Evolutionary conservation across 2,113 vertebrate species (phyloP), one percentile per base, ranked within the genome.

Genomic region (Cynocephalus volans): DNA sequence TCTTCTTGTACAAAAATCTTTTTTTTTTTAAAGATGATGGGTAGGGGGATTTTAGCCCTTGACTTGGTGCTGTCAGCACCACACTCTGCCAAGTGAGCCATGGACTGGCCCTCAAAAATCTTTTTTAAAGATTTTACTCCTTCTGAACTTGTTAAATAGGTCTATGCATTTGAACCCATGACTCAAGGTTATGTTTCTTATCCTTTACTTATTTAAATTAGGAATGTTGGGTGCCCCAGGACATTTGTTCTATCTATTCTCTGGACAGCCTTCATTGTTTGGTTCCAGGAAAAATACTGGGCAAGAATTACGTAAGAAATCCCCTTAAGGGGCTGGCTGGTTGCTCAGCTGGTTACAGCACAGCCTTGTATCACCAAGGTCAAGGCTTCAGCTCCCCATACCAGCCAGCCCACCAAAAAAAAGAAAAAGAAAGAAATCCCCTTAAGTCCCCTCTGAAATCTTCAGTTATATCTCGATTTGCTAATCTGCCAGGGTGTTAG

Each of bases 261-360:
- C 56, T 95, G 72, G 67, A 64, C 7, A 58, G 9, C 26, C 13
- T 94, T 87, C 26, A 64, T 45, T 67, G 76, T 96, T 14, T 91
- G n/a, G 50, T 88, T 96, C 56, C 10, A 48, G 81, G 36, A 92
- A 87, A 93, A 93, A 84, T 70, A 92, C 23, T 33, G 76, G 58
- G 58, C n/a, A 86, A 96, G 75, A 95, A 89, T 92, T 96, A 18
- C 36, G 12, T 70, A 75, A 95, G 83, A 97, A 96, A 80, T 89
- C 26, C 69, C 45, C 14, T 76, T 50, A 76, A 72, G n/a, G n/a
- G n/a, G n/a, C n/a, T n/a, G n/a, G n/a, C n/a, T n/a, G n/a, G n/a
- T n/a, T n/a, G n/a, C n/a, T n/a, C n/a, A n/a, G n/a, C n/a, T n/a
- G n/a, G n/a, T n/a, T n/a, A n/a, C n/a, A n/a, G n/a, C n/a, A n/a